phyloP scores from a whole-genome alignment of 1,140 invertebrate species.

The Drosophila melanogaster region DNA sequence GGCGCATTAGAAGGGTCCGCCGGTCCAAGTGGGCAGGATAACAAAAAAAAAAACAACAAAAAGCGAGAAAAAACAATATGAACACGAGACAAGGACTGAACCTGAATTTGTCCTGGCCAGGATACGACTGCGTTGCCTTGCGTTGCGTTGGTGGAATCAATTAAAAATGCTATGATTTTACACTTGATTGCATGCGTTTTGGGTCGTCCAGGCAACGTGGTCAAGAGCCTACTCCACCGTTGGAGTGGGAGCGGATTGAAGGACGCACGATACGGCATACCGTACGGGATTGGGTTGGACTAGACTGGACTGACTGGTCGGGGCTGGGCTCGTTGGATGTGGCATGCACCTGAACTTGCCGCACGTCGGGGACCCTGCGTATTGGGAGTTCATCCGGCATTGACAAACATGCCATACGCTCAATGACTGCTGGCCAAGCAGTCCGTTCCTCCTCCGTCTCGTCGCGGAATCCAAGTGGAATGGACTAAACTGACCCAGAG shows the following conservation, averaged over 20 bases:
- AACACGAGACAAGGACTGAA: slow-evolving; percentile 21
- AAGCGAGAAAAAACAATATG: background rate
- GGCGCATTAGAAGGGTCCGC: slow-evolving; percentile 49
- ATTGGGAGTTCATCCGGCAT: slow-evolving; percentile 37
- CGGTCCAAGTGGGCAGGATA: slow-evolving; percentile 17
- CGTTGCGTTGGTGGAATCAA: slow-evolving; percentile 67
- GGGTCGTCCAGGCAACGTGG: slow-evolving; percentile 66
- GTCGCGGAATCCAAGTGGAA: background rate
- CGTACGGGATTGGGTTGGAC: too few relatives aligned
- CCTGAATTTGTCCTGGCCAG: slow-evolving; percentile 28
- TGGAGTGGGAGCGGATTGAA: background rate
- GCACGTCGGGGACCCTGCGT: slow-evolving; percentile 6
- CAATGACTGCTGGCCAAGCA: slow-evolving; percentile 27
- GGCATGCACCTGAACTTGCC: slow-evolving; percentile 37
- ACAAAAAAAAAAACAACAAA: background rate
- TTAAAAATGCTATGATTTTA: slow-evolving; percentile 81
- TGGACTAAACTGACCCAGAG: slow-evolving; percentile 20
- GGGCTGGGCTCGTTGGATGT: background rate
- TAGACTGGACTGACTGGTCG: too few relatives aligned
- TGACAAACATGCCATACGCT: slow-evolving; percentile 41
- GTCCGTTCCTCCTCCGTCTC: background rate
- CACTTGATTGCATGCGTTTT: slow-evolving; percentile 78
- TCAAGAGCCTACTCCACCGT: slow-evolving; percentile 3
- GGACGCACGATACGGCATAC: background rate
- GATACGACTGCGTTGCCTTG: slow-evolving; percentile 1